Base-by-base conservation (phyloP, 2,797 vertebrate species). In the Adrianichthys oophorus region DNA sequence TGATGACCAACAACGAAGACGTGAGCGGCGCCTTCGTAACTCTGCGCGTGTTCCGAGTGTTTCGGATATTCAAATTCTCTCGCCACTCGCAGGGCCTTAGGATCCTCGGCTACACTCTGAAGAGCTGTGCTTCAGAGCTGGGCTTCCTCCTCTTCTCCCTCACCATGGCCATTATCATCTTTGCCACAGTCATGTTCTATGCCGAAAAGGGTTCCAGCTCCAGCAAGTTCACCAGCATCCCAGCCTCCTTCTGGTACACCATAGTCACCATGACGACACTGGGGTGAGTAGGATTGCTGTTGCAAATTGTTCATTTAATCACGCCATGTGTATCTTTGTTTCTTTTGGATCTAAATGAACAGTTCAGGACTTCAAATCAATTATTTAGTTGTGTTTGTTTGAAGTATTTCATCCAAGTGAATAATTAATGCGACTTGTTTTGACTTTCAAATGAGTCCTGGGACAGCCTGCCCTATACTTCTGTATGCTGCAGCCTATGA, bases 131-230 rank as follows among this genome's bases (percentile, higher is more conserved):
- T 56, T 99, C 97, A 0, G 97, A 99, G 88, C 93, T 99, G 62
- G 97, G 97, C 86, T 99, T 99, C 79, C 95, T 99, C 32, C 95
- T 99, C 87, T 98, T 99, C 93, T 99, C 97, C n/a, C 95, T 99
- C 89, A 99, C 97, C 73, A 99, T 99, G 97, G 97, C 97, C 92
- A 99, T 99, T 92, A 99, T 99, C 90, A 99, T 99, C 91, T 99
- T 99, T 62, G 97, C 97, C 84, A 99, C 97, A 7, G 97, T 99
- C 90, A 99, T 99, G 97, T 99, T 98, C 92, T 99, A 99, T 47
- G 97, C 97, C 0, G 97, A 99, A 90, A 99, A 99, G 85, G 97
- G 97, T 68, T 98, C 97, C 81, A 95, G 94, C 23, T 96, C 97
- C 52, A 98, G 91, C 95, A 99, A 99, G 92, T 99, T 99, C 91